Conservation (phyloP, 2,888 invertebrate genomes). For the Nemurella pictetii region DNA sequence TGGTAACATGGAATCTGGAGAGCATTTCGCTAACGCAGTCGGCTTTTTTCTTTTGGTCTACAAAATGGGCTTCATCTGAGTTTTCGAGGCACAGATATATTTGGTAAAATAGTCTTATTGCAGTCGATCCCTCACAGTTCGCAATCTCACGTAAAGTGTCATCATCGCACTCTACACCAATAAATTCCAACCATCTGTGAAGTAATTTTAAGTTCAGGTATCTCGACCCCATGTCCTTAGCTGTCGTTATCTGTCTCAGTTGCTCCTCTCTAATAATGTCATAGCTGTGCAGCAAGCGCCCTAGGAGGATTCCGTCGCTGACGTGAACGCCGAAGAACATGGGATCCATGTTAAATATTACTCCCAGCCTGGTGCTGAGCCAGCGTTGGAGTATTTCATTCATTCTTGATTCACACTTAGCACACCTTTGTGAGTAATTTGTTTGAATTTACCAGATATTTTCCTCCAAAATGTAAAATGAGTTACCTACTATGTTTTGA, state of each 20-base stretch:
- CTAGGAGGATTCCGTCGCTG: constrained; percentile 61
- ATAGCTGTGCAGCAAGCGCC: constrained; percentile 61
- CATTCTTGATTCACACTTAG: neutral
- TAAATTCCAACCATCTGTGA: constrained; percentile 57
- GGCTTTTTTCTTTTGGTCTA: constrained; percentile 54
- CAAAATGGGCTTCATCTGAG: constrained; percentile 60
- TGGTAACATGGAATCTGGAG: constrained; percentile 45
- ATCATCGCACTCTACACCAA: constrained; percentile 56
- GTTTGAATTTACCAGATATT: neutral
- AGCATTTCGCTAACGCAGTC: constrained; percentile 44
- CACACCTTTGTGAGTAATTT: neutral
- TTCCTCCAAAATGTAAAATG: neutral
- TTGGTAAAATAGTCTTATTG: constrained; percentile 63
- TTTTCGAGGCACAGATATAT: constrained; percentile 63
- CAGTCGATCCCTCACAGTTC: constrained; percentile 56
- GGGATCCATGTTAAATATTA: constrained; percentile 58
- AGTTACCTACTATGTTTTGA: neutral
- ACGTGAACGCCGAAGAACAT: constrained; percentile 60
- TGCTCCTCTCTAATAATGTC: constrained; percentile 62
- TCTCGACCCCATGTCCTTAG: constrained; percentile 53
- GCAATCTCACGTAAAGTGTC: constrained; percentile 56
- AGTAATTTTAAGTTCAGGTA: constrained; percentile 60
- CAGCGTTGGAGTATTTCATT: constrained; percentile 61
- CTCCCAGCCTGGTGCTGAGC: constrained; percentile 60
- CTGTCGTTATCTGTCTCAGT: constrained; percentile 54